Evolutionary conservation across 2,797 vertebrate species (phyloP), one percentile per base, ranked within the genome.

Genomic region (Semotilus atromaculatus): DNA sequence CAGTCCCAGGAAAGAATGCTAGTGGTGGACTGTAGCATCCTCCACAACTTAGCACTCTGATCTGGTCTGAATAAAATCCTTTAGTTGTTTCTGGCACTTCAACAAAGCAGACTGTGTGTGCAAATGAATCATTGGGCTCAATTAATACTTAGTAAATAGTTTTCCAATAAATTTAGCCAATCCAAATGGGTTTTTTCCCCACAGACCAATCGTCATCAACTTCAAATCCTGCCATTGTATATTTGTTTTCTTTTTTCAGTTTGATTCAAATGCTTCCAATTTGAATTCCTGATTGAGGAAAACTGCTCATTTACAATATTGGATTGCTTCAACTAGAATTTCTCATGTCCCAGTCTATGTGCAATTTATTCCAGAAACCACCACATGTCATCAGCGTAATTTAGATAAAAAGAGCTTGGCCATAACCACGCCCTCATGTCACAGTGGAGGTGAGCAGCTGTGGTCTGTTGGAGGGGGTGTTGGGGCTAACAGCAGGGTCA

Each of bases 131-230:
- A 78, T 58, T 31, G 11, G 26, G 16, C 40, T 66, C 40, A 79
- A 66, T 66, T 31, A 31, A 34, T 79, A 40, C 45, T 66, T 29
- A 34, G 16, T 7, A 78, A 78, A 62, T 60, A 72, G 75, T 83
- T 88, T 87, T 66, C 26, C 36, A 38, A 73, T 71, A 72, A 48
- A 78, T 67, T 79, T 43, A 83, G 80, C 80, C 81, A 77, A 86
- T 81, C 62, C 55, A 82, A 89, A 86, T 85, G 75, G 21, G 34
- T 40, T n/a, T 62, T 81, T 77, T 86, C 18, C 34, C 19, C 58
- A 48, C 2, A 38, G 62, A 72, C 51, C 40, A 83, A 77, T 82
- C 34, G 31, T 70, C 55, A 81, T 85, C 82, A 83, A 71, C 64
- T 66, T 77, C n/a, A 66, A 38, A 64, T 78, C 26, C 64, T 60